A percentile compares a stretch with the other conserved stretches of the same genome.
Conservation (phyloP, 2,113 vertebrate genomes). For the Passer montanus region DNA sequence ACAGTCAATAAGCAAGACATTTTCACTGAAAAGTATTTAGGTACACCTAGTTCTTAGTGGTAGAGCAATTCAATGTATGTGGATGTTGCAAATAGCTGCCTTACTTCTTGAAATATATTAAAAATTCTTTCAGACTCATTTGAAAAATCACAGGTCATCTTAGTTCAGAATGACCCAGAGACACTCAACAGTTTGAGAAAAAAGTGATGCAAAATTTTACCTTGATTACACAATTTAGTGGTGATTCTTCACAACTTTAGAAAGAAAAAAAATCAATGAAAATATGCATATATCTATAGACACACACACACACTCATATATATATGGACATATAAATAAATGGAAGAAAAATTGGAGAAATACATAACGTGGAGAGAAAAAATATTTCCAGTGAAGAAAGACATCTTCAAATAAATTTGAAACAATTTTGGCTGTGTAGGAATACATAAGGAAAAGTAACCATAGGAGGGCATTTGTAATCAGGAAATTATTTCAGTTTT, state of each 20-base stretch:
- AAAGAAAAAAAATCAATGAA: background rate
- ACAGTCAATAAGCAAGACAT: background rate
- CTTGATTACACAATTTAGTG: background rate
- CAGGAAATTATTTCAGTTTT: slow-evolving; percentile 34
- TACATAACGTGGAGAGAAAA: background rate
- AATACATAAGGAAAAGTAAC: background rate
- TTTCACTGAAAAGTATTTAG: background rate
- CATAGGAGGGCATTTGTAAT: slow-evolving; percentile 34
- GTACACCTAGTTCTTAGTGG: background rate
- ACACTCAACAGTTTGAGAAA: background rate
- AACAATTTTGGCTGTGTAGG: background rate
- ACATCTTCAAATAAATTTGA: slow-evolving; percentile 7
- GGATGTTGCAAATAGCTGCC: background rate
- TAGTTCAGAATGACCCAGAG: background rate
- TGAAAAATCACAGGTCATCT: background rate
- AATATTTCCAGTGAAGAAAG: background rate
- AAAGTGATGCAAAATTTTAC: background rate
- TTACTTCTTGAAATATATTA: background rate
- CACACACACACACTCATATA: background rate
- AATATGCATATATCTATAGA: background rate
- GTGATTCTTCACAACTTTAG: background rate
- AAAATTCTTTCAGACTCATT: background rate
- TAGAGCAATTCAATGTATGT: background rate
- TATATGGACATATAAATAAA: rapidly evolving
- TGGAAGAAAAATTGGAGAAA: background rate